Base-by-base conservation (phyloP, 2,113 vertebrate genomes). In the Equus przewalskii region DNA sequence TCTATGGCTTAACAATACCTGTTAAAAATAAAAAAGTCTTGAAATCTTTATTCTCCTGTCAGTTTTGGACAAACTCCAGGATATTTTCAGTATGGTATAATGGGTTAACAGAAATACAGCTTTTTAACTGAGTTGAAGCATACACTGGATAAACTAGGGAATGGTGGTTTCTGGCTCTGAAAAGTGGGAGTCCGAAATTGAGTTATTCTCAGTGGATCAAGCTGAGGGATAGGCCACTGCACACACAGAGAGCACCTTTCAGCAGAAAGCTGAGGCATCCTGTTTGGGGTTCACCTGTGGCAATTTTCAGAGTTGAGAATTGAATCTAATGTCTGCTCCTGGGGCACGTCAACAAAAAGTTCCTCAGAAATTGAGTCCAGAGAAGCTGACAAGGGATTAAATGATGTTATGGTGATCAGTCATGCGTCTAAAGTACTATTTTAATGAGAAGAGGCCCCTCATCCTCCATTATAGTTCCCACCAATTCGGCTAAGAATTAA, bases 51-150 rank as follows among this genome's bases (percentile, higher is more conserved):
- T 58, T 96, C 33, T 88, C 49, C 21, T 96, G 56, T 96, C 96
- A 96, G 78, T 98, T 92, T 88, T 94, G 72, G 85, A 88, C 64
- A 12, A 26, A 7, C 96, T 96, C 84, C 28, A 46, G 49, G 67
- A 90, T 81, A 94, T 97, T 98, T 98, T 95, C 83, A 95, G 30
- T 78, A 60, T 67, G 81, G 93, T 69, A 81, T 16, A 88, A 54
- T 62, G 62, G 89, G 26, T 49, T 75, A 93, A 90, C 51, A 67
- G 60, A 60, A 90, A 22, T 54, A 67, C 64, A 87, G 91, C 78
- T 69, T 46, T 36, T 96, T 94, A 84, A 73, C 22, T 73, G 62
- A 44, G 30, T 78, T 78, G 56, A 96, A 97, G 36, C 81, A 91
- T 62, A 33, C 1, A 36, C 76, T 97, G 65, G 44, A 80, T 69